Evolutionary conservation across 2,888 invertebrate genomes (phyloP).

Genomic region (Thysanoteuthis rhombus): DNA sequence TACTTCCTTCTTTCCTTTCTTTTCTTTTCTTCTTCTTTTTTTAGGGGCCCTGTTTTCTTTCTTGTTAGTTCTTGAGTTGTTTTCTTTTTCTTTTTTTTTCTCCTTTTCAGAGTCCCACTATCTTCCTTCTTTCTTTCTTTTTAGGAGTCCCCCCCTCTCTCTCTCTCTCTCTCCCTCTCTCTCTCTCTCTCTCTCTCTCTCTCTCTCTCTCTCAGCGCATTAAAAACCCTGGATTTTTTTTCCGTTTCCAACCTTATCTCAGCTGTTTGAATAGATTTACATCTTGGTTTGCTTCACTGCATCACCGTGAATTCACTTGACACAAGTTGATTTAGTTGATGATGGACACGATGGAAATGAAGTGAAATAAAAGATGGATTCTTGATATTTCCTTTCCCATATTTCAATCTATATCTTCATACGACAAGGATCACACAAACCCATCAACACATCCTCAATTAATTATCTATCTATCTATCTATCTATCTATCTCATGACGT

Average conservation of each 20-base stretch:
- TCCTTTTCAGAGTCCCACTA: not conserved
- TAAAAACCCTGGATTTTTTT: not conserved
- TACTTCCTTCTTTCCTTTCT: not conserved
- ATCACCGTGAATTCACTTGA: not conserved
- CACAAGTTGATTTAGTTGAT: not conserved
- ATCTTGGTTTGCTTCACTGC: not conserved
- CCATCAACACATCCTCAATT: not conserved
- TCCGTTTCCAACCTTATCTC: not conserved
- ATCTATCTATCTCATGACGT: too few relatives aligned
- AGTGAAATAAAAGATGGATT: not conserved
- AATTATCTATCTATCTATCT: too few relatives aligned
- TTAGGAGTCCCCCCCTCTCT: not conserved
- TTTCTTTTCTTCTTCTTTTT: not conserved
- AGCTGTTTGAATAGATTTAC: not conserved
- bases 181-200: not conserved
- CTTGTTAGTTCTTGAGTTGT: not conserved
- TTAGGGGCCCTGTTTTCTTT: not conserved
- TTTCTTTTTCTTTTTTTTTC: not conserved
- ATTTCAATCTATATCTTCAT: not conserved
- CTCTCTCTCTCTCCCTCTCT: not conserved
- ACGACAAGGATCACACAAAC: too few relatives aligned
- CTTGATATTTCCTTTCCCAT: not conserved
- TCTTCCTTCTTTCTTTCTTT: not conserved
- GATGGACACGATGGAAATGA: not conserved
- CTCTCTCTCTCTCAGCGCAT: not conserved